Conservation (phyloP, 2,888 invertebrate genomes). For the Neuroscelio doddi region DNA sequence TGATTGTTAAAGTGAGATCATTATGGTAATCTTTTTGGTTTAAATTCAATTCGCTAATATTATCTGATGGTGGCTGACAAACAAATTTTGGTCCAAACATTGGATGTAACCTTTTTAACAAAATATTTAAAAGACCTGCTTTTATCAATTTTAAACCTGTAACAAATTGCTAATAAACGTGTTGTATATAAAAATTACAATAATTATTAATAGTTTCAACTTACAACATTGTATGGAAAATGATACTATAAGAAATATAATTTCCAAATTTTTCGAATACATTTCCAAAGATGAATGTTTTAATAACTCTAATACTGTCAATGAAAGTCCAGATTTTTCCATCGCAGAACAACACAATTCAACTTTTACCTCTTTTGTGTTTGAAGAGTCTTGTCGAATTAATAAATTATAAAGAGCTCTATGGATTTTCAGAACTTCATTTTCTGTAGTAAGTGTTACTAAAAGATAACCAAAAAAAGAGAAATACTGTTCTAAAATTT, state of each 20-base stretch:
- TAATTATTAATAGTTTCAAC: too few species aligned
- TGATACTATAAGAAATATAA: conserved; percentile 57
- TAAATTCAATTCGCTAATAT: conserved; percentile 17
- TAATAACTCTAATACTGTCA: conserved; percentile 61
- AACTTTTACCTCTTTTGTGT: conserved; percentile 42
- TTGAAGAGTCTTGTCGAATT: conserved; percentile 15
- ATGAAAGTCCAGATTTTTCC: conserved; percentile 65
- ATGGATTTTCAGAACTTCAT: conserved; percentile 45
- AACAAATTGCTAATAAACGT: background rate
- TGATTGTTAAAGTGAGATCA: conserved; percentile 46
- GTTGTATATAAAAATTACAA: background rate
- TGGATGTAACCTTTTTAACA: conserved; percentile 67
- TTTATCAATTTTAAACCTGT: conserved; percentile 66
- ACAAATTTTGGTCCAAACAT: conserved; percentile 54
- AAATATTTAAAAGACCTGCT: conserved; percentile 60
- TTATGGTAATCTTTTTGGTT: conserved; percentile 46
- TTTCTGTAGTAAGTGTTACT: conserved; percentile 53
- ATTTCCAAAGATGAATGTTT: conserved; percentile 58
- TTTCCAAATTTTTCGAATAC: conserved; percentile 61
- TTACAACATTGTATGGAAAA: conserved; percentile 62
- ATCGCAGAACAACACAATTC: conserved; percentile 54
- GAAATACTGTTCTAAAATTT: conserved; percentile 65
- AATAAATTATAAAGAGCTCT: conserved; percentile 52
- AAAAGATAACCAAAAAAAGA: conserved; percentile 63
- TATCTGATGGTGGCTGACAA: conserved; percentile 42